Percentiles rank a stretch among this genome's conserved stretches.
Conservation (phyloP, 2,888 invertebrate species). For the Xylota sylvarum region DNA sequence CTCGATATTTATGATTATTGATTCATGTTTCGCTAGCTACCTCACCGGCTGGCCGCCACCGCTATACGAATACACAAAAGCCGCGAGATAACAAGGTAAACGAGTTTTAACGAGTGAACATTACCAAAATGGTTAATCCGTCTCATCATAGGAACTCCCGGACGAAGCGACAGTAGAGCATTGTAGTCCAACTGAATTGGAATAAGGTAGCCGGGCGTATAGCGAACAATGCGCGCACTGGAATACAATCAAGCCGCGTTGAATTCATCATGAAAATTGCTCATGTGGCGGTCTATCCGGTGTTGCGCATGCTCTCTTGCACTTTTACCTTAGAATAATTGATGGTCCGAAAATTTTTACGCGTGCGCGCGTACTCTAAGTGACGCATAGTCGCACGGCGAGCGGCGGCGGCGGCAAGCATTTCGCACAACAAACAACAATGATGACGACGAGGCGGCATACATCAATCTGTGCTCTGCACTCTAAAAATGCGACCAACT, state of each 20-base stretch:
- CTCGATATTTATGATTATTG: conserved; percentile 66
- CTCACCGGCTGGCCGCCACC: neutral
- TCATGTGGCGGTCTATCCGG: conserved; percentile 28
- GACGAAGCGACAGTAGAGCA: conserved; percentile 48
- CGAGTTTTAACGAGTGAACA: conserved; percentile 79
- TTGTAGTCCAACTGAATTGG: conserved; percentile 39
- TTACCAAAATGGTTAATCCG: conserved; percentile 79
- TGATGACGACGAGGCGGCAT: conserved; percentile 73
- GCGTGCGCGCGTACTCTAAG: conserved; percentile 63
- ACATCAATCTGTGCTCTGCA: conserved; percentile 65
- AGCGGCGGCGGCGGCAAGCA: conserved; percentile 59
- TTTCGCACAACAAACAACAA: conserved; percentile 68
- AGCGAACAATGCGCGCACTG: conserved; percentile 46
- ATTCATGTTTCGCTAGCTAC: conserved; percentile 47
- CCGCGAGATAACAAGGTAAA: conserved; percentile 78
- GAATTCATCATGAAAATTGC: conserved; percentile 64
- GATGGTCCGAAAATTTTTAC: conserved; percentile 67
- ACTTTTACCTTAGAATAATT: conserved; percentile 66
- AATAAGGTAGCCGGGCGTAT: conserved; percentile 17
- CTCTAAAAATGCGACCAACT: conserved; percentile 42
- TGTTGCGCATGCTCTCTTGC: conserved; percentile 13
- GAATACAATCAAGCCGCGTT: conserved; percentile 60
- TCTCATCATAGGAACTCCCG: conserved; percentile 67
- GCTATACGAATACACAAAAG: conserved; percentile 22
- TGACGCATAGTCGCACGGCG: conserved; percentile 64